Base-by-base conservation (phyloP, 2,888 invertebrate genomes). In the Parthenolecanium corni region DNA sequence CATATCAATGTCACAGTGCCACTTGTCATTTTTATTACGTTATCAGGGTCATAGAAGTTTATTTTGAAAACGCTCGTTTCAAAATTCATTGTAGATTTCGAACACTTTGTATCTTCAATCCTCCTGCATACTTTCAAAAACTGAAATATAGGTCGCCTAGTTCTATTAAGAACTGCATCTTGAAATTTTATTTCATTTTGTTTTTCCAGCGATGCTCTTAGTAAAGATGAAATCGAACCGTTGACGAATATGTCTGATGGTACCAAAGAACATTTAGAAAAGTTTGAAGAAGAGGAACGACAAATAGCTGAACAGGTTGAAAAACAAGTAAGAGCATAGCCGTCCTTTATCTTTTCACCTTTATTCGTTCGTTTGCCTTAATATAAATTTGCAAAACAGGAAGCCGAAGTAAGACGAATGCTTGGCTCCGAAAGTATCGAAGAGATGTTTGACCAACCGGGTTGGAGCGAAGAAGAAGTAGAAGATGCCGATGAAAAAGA, bases 381-480 rank as follows among this genome's bases (percentile, higher is more conserved):
- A 42, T 38, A 11, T n/a, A 51, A 11, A 38, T 38, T 38, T 25
- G 6, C 18, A 9, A 38, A 24, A 18, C 62, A 78, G 77, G 77
- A 77, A 68, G 76, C 75, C 49, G 77, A 77, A 70, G 77, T 77
- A 24, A 76, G 76, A 67, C 70, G 77, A 54, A 70, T 77, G 51
- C 67, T 77, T n/a, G 76, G 76, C 64, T 74, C 75, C 65, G 75
- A 76, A 73, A 75, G 69, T 71, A 75, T 66, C 71, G 76, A 73
- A 73, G 75, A 57, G 77, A 82, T 67, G 64, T 42, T 66, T 63
- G 47, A 64, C 40, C 65, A 49, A 57, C 86, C 86, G n/a, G 88
- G 88, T 71, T 87, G 87, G 87, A 86, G 85, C 67, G 81, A 81
- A 16, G 80, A 80, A 71, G 76, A 66, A 25, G 20, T 18, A 24